These are phyloP conservation scores for Diadegma fenestrale DNA, from an alignment of 2,888 invertebrate genomes.

Conservation along the genomic window DNA sequence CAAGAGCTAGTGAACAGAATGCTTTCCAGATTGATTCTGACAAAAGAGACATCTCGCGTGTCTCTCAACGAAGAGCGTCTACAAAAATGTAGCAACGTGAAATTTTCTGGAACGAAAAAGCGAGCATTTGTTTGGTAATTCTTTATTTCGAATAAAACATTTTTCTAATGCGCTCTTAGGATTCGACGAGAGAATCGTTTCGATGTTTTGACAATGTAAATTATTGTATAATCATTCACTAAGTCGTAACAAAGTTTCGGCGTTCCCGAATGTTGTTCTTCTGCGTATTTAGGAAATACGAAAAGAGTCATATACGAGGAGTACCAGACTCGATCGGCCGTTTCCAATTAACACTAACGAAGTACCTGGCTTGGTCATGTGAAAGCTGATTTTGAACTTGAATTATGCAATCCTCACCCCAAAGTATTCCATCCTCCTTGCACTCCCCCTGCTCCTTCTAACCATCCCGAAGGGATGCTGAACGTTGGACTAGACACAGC, in stretches of 20 bases:
- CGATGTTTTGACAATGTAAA: not conserved
- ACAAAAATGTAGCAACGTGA: not conserved
- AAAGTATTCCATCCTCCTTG: not conserved
- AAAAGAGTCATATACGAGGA: not conserved
- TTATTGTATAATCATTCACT: not conserved
- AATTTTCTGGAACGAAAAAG: not conserved
- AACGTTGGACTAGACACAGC: slow-evolving; percentile 48
- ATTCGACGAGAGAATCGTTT: not conserved
- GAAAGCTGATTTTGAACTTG: slow-evolving; percentile 68
- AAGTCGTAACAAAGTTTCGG: not conserved
- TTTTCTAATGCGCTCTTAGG: too few relatives aligned
- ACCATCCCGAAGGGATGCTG: slow-evolving; percentile 24
- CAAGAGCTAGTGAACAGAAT: not conserved
- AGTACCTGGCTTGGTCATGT: slow-evolving; percentile 59
- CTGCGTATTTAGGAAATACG: not conserved
- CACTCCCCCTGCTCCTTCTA: not conserved
- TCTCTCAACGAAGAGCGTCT: not conserved
- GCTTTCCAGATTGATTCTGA: slow-evolving; percentile 24
- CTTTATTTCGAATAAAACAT: not conserved
- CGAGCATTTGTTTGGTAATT: not conserved
- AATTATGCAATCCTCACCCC: slow-evolving; percentile 65
- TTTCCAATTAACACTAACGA: slow-evolving; percentile 68
- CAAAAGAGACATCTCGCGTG: not conserved
- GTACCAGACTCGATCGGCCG: slow-evolving; percentile 55
- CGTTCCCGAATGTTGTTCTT: not conserved